Conservation (phyloP, 2,113 vertebrate genomes). For the Gasterosteus nipponicus region DNA sequence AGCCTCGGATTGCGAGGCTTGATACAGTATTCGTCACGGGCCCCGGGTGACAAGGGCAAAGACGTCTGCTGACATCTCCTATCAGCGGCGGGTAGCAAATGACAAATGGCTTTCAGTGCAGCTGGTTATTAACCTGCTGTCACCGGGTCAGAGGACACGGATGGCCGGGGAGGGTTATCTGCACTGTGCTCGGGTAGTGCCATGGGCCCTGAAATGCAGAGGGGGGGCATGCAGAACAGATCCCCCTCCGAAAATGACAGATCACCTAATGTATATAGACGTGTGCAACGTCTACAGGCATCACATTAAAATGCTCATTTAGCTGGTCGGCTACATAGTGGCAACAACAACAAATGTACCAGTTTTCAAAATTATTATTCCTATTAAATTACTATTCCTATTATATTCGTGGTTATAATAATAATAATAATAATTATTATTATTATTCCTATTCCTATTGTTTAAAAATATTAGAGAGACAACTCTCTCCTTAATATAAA, state of each 20-base stretch:
- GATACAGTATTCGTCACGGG: constrained; percentile 70
- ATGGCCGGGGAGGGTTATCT: constrained; percentile 47
- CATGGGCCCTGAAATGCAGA: constrained; percentile 23
- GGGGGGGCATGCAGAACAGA: constrained; percentile 17
- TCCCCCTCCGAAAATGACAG: constrained; percentile 11
- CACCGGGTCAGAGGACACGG: constrained; percentile 66
- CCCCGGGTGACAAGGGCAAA: constrained; percentile 67
- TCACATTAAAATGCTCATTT: neutral
- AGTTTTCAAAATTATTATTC: neutral
- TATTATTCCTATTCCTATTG: neutral
- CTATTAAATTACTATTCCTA: no score
- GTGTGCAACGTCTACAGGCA: neutral
- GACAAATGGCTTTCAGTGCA: constrained; percentile 68
- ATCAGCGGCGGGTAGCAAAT: constrained; percentile 71
- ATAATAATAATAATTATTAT: no score
- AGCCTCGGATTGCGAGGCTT: constrained; percentile 44
- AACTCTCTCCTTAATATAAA: no score
- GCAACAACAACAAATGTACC: neutral
- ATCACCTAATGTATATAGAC: neutral
- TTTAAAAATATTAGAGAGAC: neutral
- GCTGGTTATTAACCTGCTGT: constrained; percentile 76
- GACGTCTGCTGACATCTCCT: constrained; percentile 67
- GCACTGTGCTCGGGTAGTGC: constrained; percentile 48
- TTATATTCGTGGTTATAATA: no score
- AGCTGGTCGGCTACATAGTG: no score